These are phyloP conservation scores for Drosophila dives DNA, from an alignment of 2,888 invertebrate genomes.

Conservation along the genomic window DNA sequence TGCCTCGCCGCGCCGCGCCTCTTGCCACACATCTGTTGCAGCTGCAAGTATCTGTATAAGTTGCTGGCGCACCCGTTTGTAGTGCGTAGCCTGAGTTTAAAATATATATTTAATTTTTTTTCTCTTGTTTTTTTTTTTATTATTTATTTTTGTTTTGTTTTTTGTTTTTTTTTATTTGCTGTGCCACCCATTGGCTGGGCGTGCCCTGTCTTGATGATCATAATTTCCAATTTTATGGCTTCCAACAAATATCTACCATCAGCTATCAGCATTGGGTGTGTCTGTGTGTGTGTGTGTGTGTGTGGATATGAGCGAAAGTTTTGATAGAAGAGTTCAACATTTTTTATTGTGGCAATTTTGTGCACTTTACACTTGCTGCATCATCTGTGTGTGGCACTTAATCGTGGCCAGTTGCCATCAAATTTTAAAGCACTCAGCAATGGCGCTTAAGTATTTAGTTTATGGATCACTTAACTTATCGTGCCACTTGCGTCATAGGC, in stretches of 20 bases:
- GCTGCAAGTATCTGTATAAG: conserved; percentile 21
- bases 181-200: conserved; percentile 35
- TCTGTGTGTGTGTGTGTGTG: conserved; percentile 3
- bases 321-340: conserved; percentile 36
- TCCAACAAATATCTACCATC: conserved; percentile 46
- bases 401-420: conserved; percentile 45
- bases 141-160: neutral
- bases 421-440: conserved; percentile 32
- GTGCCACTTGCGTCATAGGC: conserved; percentile 19
- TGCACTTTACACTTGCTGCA: conserved; percentile 61
- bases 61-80: conserved; percentile 51
- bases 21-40: conserved; percentile 20
- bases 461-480: conserved; percentile 36
- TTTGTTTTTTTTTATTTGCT: neutral
- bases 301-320: conserved; percentile 52
- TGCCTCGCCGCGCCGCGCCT: conserved; percentile 17
- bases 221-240: conserved; percentile 63
- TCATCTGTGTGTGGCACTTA: conserved; percentile 38
- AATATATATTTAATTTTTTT: conserved; percentile 6
- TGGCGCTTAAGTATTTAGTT: conserved; percentile 40
- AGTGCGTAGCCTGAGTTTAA: conserved; percentile 29
- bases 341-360: conserved; percentile 58
- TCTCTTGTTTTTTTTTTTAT: neutral
- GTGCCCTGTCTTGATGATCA: conserved; percentile 53
- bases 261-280: conserved; percentile 25